Conservation (phyloP, 1,140 invertebrate species). For the Drosophila rhopaloa region DNA sequence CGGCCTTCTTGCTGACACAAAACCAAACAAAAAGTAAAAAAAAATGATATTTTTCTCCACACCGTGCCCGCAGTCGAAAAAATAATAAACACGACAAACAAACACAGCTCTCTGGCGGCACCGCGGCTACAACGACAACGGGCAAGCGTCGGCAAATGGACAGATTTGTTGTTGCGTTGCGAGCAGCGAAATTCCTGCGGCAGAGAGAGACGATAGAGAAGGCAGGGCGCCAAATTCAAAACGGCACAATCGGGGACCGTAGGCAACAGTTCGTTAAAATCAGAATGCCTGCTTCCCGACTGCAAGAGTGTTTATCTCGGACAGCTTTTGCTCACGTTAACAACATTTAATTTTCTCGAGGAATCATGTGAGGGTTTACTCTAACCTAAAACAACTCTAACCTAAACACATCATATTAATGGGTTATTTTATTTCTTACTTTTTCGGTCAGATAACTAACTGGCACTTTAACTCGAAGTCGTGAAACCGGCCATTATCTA, state of each 20-base stretch:
- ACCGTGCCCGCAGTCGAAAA: neutral
- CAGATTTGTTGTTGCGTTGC: conserved; percentile 10
- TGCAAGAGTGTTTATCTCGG: too few species aligned
- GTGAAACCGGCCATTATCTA: too few species aligned
- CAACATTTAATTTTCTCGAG: too few species aligned
- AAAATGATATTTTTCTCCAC: conserved; percentile 1
- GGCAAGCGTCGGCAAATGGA: conserved; percentile 5
- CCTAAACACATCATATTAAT: too few species aligned
- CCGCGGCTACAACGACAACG: neutral
- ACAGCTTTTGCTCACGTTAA: too few species aligned
- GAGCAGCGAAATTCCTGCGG: neutral
- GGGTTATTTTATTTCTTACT: too few species aligned
- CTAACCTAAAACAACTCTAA: too few species aligned
- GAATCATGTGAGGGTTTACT: too few species aligned
- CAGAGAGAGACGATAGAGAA: neutral
- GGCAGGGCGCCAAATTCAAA: conserved; percentile 2
- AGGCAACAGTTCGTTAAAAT: too few species aligned
- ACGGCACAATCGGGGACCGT: neutral
- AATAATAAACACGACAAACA: conserved; percentile 8
- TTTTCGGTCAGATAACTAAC: too few species aligned
- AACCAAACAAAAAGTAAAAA: conserved; percentile 39
- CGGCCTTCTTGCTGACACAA: neutral
- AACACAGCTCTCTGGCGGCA: conserved; percentile 1
- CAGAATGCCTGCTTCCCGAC: too few species aligned
- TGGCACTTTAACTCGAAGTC: too few species aligned